Percentiles rank a stretch among this genome's conserved stretches.
Conservation (phyloP, 1,140 invertebrate genomes). For the Globodera rostochiensis region DNA sequence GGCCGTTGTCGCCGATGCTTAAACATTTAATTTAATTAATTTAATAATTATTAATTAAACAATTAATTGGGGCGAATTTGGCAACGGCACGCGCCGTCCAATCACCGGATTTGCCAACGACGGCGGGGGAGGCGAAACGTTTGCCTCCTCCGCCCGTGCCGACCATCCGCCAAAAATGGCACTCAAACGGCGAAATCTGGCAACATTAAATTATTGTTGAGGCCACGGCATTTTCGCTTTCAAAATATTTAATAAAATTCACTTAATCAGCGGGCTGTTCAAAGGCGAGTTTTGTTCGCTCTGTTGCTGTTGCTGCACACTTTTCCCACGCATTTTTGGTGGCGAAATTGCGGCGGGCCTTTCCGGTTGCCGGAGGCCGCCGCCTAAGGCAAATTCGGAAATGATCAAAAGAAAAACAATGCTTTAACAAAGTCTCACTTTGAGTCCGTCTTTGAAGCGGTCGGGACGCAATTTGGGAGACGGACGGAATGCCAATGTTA, state of each 20-base stretch:
- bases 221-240: not conserved
- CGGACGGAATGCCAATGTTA: too few relatives aligned
- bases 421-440: too few relatives aligned
- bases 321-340: not conserved
- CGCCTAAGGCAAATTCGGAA: too few relatives aligned
- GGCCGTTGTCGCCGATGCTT: not conserved
- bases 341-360: not conserved
- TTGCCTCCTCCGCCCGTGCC: not conserved
- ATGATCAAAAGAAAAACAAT: too few relatives aligned
- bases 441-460: too few relatives aligned
- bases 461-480: too few relatives aligned
- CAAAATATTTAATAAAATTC: not conserved
- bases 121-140: not conserved
- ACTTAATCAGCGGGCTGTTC: not conserved
- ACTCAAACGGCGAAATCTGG: slow-evolving; percentile 14
- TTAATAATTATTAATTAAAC: not conserved
- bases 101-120: not conserved
- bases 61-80: not conserved
- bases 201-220: not conserved
- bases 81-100: not conserved
- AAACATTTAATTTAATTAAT: not conserved
- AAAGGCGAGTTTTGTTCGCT: not conserved
- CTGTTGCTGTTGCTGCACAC: not conserved
- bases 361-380: not conserved
- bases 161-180: slow-evolving; percentile 13